These are phyloP conservation scores for Drosophila littoralis DNA, from an alignment of 1,140 invertebrate species.

Conservation along the genomic window DNA sequence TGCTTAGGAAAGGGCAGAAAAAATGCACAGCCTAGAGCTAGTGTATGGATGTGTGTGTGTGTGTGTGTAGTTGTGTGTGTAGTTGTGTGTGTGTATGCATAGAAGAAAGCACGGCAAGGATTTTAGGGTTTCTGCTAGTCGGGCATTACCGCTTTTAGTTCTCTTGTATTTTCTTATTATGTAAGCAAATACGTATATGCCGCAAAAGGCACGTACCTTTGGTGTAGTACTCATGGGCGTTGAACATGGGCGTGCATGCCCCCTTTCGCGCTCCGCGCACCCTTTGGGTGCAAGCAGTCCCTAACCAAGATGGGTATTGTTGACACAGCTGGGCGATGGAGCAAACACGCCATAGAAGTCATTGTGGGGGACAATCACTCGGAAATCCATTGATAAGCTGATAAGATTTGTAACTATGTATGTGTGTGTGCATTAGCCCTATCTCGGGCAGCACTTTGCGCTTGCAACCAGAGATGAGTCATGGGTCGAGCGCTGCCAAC, in stretches of 20 bases:
- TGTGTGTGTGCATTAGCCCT: not conserved
- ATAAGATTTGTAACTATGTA: conserved; percentile 23
- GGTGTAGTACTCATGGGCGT: not conserved
- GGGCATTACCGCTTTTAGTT: not conserved
- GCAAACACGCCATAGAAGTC: conserved; percentile 19
- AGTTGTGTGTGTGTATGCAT: no score
- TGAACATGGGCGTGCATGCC: not conserved
- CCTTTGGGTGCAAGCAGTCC: not conserved
- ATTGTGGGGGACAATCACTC: conserved; percentile 20
- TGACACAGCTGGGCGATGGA: conserved; percentile 32
- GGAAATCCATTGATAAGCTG: conserved; percentile 29
- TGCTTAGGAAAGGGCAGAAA: no score
- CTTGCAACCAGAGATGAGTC: conserved; percentile 5
- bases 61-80: no score
- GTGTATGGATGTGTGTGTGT: no score
- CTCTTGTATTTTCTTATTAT: not conserved
- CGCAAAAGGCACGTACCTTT: not conserved
- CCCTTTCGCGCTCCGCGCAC: not conserved
- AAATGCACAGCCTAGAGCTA: no score
- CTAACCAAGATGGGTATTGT: conserved; percentile 4
- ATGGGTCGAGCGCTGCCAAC: conserved; percentile 39
- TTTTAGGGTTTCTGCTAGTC: not conserved
- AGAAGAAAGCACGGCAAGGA: no score
- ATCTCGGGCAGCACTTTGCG: conserved; percentile 2
- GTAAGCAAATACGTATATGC: not conserved